Evolutionary conservation across 2,888 invertebrate genomes (phyloP), one percentile per base, ranked within the genome.

Genomic region (Leptinotarsa haldemani): DNA sequence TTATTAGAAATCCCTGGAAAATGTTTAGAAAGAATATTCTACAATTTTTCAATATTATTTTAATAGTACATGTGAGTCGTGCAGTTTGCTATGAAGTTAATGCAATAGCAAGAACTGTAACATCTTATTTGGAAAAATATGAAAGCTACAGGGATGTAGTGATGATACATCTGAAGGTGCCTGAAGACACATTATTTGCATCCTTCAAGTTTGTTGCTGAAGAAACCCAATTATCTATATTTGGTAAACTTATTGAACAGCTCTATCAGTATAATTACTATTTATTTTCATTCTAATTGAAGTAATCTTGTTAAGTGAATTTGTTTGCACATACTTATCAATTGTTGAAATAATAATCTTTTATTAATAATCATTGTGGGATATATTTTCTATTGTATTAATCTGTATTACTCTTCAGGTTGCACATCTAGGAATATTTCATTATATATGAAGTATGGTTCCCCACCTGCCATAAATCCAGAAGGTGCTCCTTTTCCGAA

Each of bases 401-500:
- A 20, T 58, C 63, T 63, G 58, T 70, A 52, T 16, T 69, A n/a
- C 40, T 78, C 83, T 80, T 71, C 79, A 86, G 86, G 82, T 64
- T 88, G 88, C 78, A 77, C 79, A 58, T 76, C 82, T 13, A 82
- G 85, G 80, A 90, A 93, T 82, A 92, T 94, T 68, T 88, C 92
- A 78, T 88, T 93, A 81, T 91, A 93, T 83, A 86, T 97, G 70
- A 96, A 96, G 85, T 92, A 93, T 80, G 94, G 94, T 18, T 93
- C 95, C 65, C 93, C 94, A 82, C 96, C 97, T 25, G 93, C 96
- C 4, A 92, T 96, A 74, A 93, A 92, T 84, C 94, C 95, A 2
- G 94, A 95, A 84, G 94, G 94, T 76, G 93, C 95, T 63, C 90
- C 91, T 65, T 94, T 94, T 83, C 94, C 95, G 13, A 74, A 81